Conservation (phyloP, 2,888 invertebrate species). For the Cybosia mesomella region DNA sequence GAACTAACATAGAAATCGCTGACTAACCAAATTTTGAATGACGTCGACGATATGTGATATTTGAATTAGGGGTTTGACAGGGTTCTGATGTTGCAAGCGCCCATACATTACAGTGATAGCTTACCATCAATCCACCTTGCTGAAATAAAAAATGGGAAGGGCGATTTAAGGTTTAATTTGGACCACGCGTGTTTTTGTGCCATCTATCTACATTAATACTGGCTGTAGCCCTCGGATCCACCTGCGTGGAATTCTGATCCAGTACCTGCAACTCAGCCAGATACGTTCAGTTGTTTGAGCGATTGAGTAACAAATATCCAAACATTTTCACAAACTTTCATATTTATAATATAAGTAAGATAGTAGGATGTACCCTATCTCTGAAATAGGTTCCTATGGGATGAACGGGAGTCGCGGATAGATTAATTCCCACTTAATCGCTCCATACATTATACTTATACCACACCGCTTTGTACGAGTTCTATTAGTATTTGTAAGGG, state of each 20-base stretch:
- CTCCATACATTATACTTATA: conserved; percentile 17
- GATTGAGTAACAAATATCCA: no score
- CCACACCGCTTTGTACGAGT: conserved; percentile 23
- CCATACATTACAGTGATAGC: background rate
- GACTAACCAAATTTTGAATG: background rate
- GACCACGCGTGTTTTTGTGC: background rate
- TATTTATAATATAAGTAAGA: no score
- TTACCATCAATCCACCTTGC: background rate
- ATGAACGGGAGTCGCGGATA: no score
- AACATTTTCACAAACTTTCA: no score
- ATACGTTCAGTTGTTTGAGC: no score
- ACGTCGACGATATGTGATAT: background rate
- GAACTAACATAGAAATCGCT: background rate
- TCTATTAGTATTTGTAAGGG: conserved; percentile 46
- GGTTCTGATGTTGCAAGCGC: background rate
- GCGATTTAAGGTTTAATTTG: background rate
- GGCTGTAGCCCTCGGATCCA: no score
- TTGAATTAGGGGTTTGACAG: conserved; percentile 1
- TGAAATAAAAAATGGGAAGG: background rate
- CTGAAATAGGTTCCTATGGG: no score
- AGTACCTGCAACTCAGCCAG: no score
- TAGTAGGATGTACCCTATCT: no score
- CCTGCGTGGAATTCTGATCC: no score
- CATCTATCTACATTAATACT: conserved; percentile 1
- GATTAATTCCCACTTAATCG: conserved; percentile 5